Conservation (phyloP, 2,888 invertebrate species). For the Drosophila stalkeri region DNA sequence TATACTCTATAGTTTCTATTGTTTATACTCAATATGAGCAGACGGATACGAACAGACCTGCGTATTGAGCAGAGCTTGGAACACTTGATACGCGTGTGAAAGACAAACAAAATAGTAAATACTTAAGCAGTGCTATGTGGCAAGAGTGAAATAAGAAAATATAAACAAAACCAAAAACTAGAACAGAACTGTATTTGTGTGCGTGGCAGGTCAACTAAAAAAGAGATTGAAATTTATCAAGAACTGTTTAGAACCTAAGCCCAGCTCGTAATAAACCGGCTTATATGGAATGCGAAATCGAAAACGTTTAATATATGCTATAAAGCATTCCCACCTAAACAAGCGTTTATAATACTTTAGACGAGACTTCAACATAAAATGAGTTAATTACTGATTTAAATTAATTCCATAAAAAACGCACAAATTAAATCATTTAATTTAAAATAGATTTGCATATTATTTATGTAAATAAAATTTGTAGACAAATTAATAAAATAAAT, state of each 20-base stretch:
- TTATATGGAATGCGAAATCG: conserved; percentile 1
- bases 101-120: conserved; percentile 30
- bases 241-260: not conserved
- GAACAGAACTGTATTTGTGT: conserved; percentile 27
- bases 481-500: no score
- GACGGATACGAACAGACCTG: conserved; percentile 21
- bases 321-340: not conserved
- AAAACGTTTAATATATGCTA: not conserved
- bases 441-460: not conserved
- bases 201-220: not conserved
- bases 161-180: conserved; percentile 15
- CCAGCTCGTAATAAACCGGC: not conserved
- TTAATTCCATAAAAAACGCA: not conserved
- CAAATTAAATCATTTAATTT: not conserved
- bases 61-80: conserved; percentile 21
- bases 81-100: conserved; percentile 54
- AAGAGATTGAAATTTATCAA: not conserved
- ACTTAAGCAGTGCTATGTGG: not conserved
- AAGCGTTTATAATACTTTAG: not conserved
- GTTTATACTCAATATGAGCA: conserved; percentile 1
- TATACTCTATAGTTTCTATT: no score
- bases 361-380: not conserved
- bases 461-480: not conserved
- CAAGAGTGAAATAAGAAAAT: not conserved
- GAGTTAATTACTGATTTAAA: not conserved